Conservation (phyloP, 1,140 invertebrate species). For the Pogonomyrmex californicus region DNA sequence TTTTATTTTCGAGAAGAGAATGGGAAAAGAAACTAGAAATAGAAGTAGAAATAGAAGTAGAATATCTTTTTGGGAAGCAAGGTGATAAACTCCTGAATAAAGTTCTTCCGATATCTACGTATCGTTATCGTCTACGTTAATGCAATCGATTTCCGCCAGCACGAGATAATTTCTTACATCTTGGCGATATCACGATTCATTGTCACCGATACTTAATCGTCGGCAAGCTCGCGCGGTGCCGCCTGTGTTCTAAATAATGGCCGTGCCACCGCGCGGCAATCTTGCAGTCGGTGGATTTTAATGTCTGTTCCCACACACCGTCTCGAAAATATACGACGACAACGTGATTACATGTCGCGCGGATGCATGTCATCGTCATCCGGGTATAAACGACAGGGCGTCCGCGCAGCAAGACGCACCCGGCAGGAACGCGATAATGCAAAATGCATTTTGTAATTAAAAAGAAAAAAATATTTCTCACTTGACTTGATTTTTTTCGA, state of each 20-base stretch:
- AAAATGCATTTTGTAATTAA: slow-evolving; percentile 45
- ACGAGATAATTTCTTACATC: slow-evolving; percentile 45
- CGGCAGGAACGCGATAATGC: neutral
- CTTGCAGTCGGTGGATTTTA: slow-evolving; percentile 75
- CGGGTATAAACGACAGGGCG: slow-evolving; percentile 61
- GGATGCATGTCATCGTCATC: slow-evolving; percentile 53
- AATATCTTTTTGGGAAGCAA: neutral
- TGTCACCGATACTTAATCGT: slow-evolving; percentile 47
- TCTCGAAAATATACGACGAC: slow-evolving; percentile 67
- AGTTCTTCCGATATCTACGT: neutral
- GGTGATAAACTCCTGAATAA: neutral
- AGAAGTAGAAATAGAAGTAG: neutral
- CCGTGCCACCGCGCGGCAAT: slow-evolving; percentile 69
- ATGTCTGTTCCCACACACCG: slow-evolving; percentile 61
- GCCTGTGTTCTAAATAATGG: slow-evolving; percentile 68
- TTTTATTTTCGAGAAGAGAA: neutral
- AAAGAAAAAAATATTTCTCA: neutral
- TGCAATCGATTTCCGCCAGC: slow-evolving; percentile 6
- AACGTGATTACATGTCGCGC: slow-evolving; percentile 73
- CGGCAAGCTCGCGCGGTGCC: neutral
- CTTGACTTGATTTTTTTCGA: neutral
- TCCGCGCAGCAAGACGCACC: slow-evolving; percentile 62
- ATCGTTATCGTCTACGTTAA: slow-evolving; percentile 5
- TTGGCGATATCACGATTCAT: slow-evolving; percentile 22
- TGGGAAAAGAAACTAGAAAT: neutral